Percentiles rank a stretch among this genome's conserved stretches.
Conservation (phyloP, 2,888 invertebrate species). For the Drosophila paranaensis region DNA sequence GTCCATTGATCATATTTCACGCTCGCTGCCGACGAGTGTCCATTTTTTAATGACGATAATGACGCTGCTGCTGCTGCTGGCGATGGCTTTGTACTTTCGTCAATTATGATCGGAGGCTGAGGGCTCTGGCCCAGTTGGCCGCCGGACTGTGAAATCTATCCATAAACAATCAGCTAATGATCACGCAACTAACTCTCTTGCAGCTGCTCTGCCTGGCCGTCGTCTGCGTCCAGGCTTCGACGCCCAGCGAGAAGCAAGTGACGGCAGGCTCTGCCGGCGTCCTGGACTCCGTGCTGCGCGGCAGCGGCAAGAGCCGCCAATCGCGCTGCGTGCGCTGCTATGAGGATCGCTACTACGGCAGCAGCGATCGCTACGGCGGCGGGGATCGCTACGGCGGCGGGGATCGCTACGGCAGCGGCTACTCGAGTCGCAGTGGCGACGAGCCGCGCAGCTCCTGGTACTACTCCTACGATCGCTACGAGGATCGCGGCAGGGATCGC, state of each 20-base stretch:
- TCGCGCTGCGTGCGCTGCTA: constrained; percentile 83
- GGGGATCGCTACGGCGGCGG: constrained; percentile 45
- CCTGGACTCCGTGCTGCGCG: constrained; percentile 70
- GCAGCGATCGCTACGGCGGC: constrained; percentile 29
- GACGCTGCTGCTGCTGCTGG: constrained; percentile 47
- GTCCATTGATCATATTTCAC: constrained; percentile 76
- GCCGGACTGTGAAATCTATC: constrained; percentile 73
- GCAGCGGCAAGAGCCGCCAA: constrained; percentile 80
- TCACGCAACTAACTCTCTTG: constrained; percentile 38
- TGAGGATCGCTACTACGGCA: constrained; percentile 79
- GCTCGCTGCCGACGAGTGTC: constrained; percentile 70
- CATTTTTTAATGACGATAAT: constrained; percentile 71
- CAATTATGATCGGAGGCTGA: constrained; percentile 75
- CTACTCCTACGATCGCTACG: constrained; percentile 80
- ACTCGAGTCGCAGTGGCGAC: constrained; percentile 75
- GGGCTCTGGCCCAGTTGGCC: constrained; percentile 71
- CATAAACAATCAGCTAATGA: constrained; percentile 73
- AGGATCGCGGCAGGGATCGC: constrained; percentile 74
- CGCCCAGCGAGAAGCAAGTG: constrained; percentile 44
- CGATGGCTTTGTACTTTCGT: constrained; percentile 60
- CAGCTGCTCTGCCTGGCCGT: constrained; percentile 60
- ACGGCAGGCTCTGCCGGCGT: constrained; percentile 49
- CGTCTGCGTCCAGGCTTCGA: constrained; percentile 46
- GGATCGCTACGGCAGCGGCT: constrained; percentile 53
- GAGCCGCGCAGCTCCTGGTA: constrained; percentile 80